Percentiles rank a stretch among this genome's conserved stretches.
Evolutionary conservation across 2,797 vertebrate species (phyloP).

Genomic region (Enteromius anoplus): DNA sequence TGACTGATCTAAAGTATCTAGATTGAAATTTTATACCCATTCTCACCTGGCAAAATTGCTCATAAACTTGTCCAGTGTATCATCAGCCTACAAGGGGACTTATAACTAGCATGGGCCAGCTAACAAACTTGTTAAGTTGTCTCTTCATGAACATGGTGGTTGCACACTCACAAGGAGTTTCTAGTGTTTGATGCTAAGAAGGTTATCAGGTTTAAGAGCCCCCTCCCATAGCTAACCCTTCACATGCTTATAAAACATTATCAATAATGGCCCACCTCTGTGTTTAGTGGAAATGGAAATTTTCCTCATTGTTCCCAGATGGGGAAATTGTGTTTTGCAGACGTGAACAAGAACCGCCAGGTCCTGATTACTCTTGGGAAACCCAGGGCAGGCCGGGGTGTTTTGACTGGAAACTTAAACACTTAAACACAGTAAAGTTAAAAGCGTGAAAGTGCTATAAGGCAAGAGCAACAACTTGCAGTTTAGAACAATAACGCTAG

Average conservation of each 20-base stretch:
- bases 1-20: neutral
- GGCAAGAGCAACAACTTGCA: conserved; percentile 14
- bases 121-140: neutral
- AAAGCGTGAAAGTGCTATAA: conserved; percentile 36
- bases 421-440: conserved; percentile 58
- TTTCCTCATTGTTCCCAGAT: conserved; percentile 20
- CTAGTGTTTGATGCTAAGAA: neutral
- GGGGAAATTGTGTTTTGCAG: conserved; percentile 27
- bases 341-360: conserved; percentile 35
- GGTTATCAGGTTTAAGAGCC: conserved; percentile 26
- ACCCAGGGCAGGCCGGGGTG: conserved; percentile 16
- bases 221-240: conserved; percentile 25
- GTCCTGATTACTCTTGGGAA: conserved; percentile 49
- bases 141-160: neutral
- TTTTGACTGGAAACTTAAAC: conserved; percentile 42
- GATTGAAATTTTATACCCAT: neutral
- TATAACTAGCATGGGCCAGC: neutral
- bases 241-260: conserved; percentile 43
- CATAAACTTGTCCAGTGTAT: neutral
- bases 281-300: conserved; percentile 28
- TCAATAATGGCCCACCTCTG: conserved; percentile 20
- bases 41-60: neutral
- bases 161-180: conserved; percentile 1
- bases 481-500: neutral
- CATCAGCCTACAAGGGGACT: neutral